Evolutionary conservation across 1,140 invertebrate species (phyloP), one percentile per base, ranked within the genome.

Genomic region (Eubasilissa regina): DNA sequence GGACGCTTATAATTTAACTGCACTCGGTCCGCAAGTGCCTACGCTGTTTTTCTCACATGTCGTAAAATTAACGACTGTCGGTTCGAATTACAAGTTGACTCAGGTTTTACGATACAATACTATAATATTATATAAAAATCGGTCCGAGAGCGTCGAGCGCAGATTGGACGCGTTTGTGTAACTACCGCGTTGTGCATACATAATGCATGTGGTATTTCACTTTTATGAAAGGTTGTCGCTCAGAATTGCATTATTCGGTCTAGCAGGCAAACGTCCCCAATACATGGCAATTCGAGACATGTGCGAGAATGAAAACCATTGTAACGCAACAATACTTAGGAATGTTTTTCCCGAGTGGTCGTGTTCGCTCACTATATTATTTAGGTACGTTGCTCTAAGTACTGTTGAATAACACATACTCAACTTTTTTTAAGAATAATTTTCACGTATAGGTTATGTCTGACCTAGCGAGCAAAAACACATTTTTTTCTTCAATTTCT

Each of bases 171-270:
- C 25, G 25, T 35, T 35, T 35, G 25, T 35, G 25, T 35, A 35
- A 35, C 25, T 35, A 6, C 25, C 25, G 6, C 25, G 1, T 35
- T 35, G 25, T 13, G 19, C 13, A 19, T 44, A 44, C 60, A 64
- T 64, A 64, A 64, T 64, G 10, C 58, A 64, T n/a, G 60, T 25
- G 60, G n/a, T 68, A 68, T 68, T 68, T 47, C 64, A 68, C 64
- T 68, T 68, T 68, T 68, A 48, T 17, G 44, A 68, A 68, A 47
- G 44, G 64, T 68, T 68, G 64, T 48, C 64, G 64, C 17, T 19
- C n/a, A 11, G 64, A 17, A 12, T 68, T 10, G 15, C 13, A 47
- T 68, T 68, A 68, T 48, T 13, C 64, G 64, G 64, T 68, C 64
- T 68, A 47, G 19, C 21, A 6, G 25, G 1, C 25, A 47, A 68